Evolutionary conservation across 92 coral and sea anemone genomes (phyloP), one percentile per base, ranked within the genome.

Genomic region (Pocillopora meandrina): DNA sequence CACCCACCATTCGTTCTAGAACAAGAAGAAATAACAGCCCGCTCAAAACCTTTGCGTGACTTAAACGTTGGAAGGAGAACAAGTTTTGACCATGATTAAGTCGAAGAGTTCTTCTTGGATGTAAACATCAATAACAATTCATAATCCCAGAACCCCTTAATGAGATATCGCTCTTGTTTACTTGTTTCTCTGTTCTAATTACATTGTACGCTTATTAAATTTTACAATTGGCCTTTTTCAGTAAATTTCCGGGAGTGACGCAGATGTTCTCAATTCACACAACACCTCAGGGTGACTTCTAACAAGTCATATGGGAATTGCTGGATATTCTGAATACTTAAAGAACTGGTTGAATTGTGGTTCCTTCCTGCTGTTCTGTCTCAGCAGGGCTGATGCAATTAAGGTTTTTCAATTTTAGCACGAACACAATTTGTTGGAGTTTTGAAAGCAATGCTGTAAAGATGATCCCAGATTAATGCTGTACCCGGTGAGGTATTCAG

Each of bases 361-460:
- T 21, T 65, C 23, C 16, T 79, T 52, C 73, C 83, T 64, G 56
- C 35, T 56, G 76, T 12, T 49, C 55, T 16, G 74, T 12, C 84
- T 56, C 76, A 31, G 67, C 76, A 11, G 84, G 34, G 75, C 56
- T 26, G 76, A 33, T 80, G 67, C 67, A 80, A 80, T 80, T 80
- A 67, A 80, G 55, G 33, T 42, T 42, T 42, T 78, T 80, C 18
- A 59, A 67, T 80, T 80, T 67, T 21, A 80, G 67, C 75, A 68
- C 35, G 57, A 70, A 80, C 23, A 55, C 74, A 67, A 56, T 33
- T 18, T 68, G 56, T 17, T 21, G 5, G 56, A 0, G 12, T 15
- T 15, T 70, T 68, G 73, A 23, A 10, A 70, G 23, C 9, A 55
- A 3, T 21, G 47, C 6, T 42, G 52, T 42, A 42, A 42, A 42